Base-by-base conservation (phyloP, 2,113 vertebrate species). In the Chaetodon auriga region DNA sequence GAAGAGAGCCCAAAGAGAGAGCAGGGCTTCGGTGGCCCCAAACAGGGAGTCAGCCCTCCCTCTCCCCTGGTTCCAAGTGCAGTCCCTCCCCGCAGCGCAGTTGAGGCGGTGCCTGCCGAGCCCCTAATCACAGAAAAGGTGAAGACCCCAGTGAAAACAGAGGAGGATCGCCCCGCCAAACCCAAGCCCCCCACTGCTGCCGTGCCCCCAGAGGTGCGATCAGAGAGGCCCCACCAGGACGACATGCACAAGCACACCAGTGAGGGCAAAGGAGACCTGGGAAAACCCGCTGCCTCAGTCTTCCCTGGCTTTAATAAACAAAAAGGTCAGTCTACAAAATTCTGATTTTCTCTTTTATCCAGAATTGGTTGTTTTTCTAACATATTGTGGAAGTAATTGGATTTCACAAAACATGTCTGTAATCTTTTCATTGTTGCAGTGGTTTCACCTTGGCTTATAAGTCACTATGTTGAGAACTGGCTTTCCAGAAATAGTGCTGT, bases 1-100 rank as follows among this genome's bases (percentile, higher is more conserved):
- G 98, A 99, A 88, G 98, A 99, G 94, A 99, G 98, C 90, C 97
- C 98, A 0, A 99, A 99, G 90, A 96, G 97, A 87, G 97, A 97
- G 92, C 97, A 98, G 92, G 97, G 97, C 88, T 96, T 95, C 0
- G 94, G 95, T 1, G 94, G 95, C 9, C 94, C 96, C 92, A 97
- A 96, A 85, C 89, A 86, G 60, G 90, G 71, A 45, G 89, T 70
- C 60, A 84, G 77, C 57, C 69, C 84, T 43, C 92, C 86, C 58
- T 94, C 92, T 13, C 90, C 91, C 21, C 80, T 35, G 87, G 85
- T 88, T 68, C 82, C 87, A 78, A 81, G 74, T 11, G 9, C 79
- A 13, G 35, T 79, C 71, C 51, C 91, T 51, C 89, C 89, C 62
- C 68, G 68, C 43, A 83, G 69, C 9, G 16, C 80, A 7, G 62